Conservation (phyloP, 2,888 invertebrate species). For the Escarpia spicata region DNA sequence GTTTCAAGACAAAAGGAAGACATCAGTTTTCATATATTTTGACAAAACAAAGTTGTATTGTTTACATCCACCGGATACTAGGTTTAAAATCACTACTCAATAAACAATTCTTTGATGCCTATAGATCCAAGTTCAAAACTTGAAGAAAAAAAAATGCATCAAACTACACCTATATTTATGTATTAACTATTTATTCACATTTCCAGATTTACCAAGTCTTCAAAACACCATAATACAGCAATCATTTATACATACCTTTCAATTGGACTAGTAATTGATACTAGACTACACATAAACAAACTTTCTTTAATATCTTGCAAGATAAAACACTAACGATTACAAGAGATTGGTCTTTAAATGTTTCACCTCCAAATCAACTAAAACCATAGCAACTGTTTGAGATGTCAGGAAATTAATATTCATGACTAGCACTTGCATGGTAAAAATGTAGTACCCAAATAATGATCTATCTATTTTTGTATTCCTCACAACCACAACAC, state of each 20-base stretch:
- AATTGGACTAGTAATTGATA: background rate
- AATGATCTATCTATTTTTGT: background rate
- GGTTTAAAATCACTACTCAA: background rate
- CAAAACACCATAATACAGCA: background rate
- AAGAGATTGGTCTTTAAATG: background rate
- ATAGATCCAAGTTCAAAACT: background rate
- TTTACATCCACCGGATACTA: background rate
- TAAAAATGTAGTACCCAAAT: background rate
- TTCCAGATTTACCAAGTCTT: background rate
- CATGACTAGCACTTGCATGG: background rate
- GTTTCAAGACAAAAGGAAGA: background rate
- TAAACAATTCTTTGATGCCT: background rate
- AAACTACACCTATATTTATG: background rate
- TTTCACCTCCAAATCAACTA: background rate
- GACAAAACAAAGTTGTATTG: background rate
- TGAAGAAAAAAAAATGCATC: background rate
- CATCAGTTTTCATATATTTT: background rate
- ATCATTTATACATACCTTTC: background rate
- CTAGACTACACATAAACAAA: constrained; percentile 16
- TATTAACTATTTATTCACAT: background rate
- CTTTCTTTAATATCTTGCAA: background rate
- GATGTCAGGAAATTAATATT: background rate
- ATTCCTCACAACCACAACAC: background rate
- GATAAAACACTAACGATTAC: background rate
- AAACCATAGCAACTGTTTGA: background rate